phyloP scores from a whole-genome alignment of 1,140 invertebrate species.

The Brachystomella parvula region DNA sequence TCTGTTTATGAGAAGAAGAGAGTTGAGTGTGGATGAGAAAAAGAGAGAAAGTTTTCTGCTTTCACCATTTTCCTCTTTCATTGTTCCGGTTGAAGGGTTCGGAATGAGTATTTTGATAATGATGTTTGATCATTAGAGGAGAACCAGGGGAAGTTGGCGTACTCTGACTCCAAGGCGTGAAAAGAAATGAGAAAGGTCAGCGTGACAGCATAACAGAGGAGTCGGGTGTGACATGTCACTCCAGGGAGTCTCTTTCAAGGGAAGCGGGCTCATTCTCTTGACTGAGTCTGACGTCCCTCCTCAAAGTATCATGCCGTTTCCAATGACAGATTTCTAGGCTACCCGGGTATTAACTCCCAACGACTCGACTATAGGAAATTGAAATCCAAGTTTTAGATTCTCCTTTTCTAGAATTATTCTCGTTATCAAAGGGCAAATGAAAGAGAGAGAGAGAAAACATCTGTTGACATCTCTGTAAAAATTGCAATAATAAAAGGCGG shows the following conservation, averaged over 20 bases:
- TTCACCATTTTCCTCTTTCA: constrained; percentile 35
- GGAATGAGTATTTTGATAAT: background rate
- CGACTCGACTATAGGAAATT: background rate
- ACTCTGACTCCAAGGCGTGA: no score
- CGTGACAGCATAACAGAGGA: background rate
- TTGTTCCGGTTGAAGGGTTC: background rate
- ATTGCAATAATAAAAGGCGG: background rate
- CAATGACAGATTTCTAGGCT: constrained; percentile 7
- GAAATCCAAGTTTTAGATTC: background rate
- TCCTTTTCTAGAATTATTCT: background rate
- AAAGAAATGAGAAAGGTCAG: constrained; percentile 7
- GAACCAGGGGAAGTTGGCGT: no score
- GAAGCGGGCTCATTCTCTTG: no score
- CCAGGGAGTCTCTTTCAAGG: background rate
- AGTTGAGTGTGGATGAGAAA: no score
- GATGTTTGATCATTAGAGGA: background rate
- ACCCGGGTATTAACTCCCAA: no score
- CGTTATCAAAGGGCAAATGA: background rate
- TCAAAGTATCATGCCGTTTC: background rate
- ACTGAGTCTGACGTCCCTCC: background rate
- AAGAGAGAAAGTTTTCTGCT: no score
- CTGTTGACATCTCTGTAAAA: constrained; percentile 2
- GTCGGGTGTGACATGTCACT: background rate
- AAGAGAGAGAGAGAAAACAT: background rate
- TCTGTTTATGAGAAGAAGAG: no score